Base-by-base conservation (phyloP, 2,797 vertebrate genomes). In the Aulostomus chinensis region DNA sequence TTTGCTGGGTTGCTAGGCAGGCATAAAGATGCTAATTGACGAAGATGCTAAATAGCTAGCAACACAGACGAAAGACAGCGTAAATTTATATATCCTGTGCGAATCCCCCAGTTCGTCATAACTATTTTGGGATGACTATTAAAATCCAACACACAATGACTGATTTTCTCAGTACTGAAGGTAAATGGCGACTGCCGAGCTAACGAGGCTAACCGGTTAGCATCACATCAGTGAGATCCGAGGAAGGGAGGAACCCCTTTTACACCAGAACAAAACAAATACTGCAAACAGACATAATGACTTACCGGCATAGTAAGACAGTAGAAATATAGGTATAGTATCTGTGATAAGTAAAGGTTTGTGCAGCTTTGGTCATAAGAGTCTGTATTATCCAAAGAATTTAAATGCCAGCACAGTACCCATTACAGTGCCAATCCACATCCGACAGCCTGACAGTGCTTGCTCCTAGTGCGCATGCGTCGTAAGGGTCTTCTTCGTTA, bases 241-340 rank as follows among this genome's bases (percentile, higher is more conserved):
- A 76, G 32, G 49, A 81, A 87, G 87, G 87, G 86, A 86, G 86
- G 81, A 76, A 73, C 80, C 83, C 70, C 9, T 12, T 39, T 22
- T 17, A 24, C n/a, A n/a, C n/a, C n/a, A n/a, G 32, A 67, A 55
- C 47, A 61, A 58, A 72, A 76, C 53, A 67, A 38, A 46, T 31
- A 38, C 24, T 6, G 10, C 29, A 26, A 21, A 55, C 12, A 53
- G 16, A 16, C 14, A 9, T 36, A 24, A 5, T 34, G 49, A 76
- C 91, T 86, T 88, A 91, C 91, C 88, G 88, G 88, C 91, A 92
- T 92, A 0, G 41, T 71, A 38, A 48, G n/a, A 41, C 9, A 8
- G 34, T 22, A 22, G 15, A 16, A 7, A 9, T 7, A 12, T 4
- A 7, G 9, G 7, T 31, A 2, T 7, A 24, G 7, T 40, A 1